phyloP scores from a whole-genome alignment of 2,888 invertebrate species.

The Hypselothyrea guttata region DNA sequence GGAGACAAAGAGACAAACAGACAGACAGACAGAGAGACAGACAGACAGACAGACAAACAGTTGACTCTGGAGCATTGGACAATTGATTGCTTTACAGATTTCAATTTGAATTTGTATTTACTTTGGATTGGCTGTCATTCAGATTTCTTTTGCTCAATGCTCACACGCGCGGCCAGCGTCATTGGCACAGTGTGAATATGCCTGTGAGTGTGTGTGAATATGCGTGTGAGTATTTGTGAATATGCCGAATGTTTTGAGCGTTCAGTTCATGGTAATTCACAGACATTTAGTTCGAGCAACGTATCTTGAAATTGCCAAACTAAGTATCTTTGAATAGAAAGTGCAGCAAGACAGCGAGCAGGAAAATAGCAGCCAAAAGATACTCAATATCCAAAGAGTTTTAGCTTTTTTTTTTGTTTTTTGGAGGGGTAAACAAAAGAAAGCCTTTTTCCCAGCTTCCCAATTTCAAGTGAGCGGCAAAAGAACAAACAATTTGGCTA shows the following conservation, averaged over 20 bases:
- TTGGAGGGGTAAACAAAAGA: conserved; percentile 29
- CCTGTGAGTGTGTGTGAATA: neutral
- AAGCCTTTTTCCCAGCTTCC: conserved; percentile 35
- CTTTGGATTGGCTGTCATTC: conserved; percentile 61
- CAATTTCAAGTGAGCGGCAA: conserved; percentile 24
- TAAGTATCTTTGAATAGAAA: conserved; percentile 35
- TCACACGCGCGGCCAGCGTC: conserved; percentile 57
- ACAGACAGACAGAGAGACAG: conserved; percentile 5
- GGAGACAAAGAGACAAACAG: conserved; percentile 9
- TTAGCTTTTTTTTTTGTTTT: too few relatives aligned
- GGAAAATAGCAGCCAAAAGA: neutral
- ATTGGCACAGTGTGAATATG: conserved; percentile 40
- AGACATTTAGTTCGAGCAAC: conserved; percentile 8
- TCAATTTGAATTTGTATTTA: conserved; percentile 58
- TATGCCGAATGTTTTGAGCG: conserved; percentile 3
- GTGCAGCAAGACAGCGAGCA: conserved; percentile 15
- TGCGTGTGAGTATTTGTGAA: conserved; percentile 5
- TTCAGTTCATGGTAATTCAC: conserved; percentile 40
- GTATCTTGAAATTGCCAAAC: conserved; percentile 15
- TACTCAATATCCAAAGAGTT: neutral
- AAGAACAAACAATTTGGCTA: conserved; percentile 39
- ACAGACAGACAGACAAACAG: conserved; percentile 11
- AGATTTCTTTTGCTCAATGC: conserved; percentile 56
- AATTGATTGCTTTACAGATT: conserved; percentile 62
- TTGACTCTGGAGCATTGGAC: conserved; percentile 59